Evolutionary conservation across 2,113 vertebrate species (phyloP).

Genomic region (Callochromis pleurospilus): DNA sequence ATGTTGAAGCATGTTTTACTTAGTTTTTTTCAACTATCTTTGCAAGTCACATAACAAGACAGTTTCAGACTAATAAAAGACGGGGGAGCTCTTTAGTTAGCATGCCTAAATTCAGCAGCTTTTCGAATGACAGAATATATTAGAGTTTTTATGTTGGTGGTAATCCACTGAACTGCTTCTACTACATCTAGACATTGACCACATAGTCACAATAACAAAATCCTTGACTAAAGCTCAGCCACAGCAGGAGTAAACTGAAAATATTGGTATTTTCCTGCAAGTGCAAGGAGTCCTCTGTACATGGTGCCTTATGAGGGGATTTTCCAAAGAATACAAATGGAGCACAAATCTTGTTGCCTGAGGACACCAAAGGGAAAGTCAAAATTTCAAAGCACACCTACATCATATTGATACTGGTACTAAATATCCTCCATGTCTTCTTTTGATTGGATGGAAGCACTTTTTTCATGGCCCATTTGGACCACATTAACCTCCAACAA

Average conservation of each 20-base stretch:
- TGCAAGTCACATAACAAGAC: neutral
- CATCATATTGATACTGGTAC: neutral
- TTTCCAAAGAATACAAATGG: neutral
- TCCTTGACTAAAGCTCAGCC: neutral
- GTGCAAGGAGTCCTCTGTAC: neutral
- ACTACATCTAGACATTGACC: neutral
- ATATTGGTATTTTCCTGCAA: neutral
- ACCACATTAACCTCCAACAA: neutral
- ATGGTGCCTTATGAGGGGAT: neutral
- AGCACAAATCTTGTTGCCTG: neutral
- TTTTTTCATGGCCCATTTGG: neutral
- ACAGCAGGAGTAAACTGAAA: neutral
- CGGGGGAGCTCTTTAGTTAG: neutral
- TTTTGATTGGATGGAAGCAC: neutral
- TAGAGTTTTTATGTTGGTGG: neutral
- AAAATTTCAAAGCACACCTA: neutral
- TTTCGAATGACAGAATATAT: neutral
- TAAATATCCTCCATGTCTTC: neutral
- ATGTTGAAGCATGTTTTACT: neutral
- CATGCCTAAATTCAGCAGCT: neutral
- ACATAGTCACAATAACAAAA: neutral
- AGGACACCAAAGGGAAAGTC: neutral
- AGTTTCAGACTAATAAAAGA: neutral
- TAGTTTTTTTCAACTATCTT: neutral
- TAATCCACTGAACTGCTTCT: constrained; percentile 5